A percentile compares a stretch with the other conserved stretches of the same genome.
Evolutionary conservation across 2,888 invertebrate genomes (phyloP).

Genomic region (Tenthredo scrophulariae): DNA sequence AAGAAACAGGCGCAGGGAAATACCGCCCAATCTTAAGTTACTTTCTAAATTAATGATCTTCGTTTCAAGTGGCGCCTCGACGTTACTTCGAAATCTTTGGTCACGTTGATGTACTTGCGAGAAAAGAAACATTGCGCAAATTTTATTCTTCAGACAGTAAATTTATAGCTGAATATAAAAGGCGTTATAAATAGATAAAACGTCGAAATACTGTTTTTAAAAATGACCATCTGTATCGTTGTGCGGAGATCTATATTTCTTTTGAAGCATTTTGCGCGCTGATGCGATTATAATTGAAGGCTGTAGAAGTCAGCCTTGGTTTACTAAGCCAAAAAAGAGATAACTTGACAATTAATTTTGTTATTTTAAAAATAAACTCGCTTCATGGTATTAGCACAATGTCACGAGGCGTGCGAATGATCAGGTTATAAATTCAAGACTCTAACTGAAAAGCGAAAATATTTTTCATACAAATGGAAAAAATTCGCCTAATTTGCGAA

Average conservation of each 20-base stretch:
- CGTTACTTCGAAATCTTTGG: background rate
- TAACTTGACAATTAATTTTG: background rate
- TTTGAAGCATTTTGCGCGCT: slow-evolving; percentile 25
- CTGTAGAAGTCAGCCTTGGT: slow-evolving; percentile 41
- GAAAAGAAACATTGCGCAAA: background rate
- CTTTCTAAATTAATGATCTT: background rate
- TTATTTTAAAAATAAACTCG: background rate
- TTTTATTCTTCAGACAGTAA: background rate
- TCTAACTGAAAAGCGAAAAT: background rate
- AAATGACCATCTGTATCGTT: slow-evolving; percentile 16
- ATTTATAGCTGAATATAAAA: background rate
- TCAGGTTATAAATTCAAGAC: background rate
- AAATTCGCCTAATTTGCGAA: background rate
- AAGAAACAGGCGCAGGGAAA: background rate
- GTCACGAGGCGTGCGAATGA: background rate
- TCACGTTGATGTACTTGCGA: background rate
- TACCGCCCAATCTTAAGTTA: background rate
- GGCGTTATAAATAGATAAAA: background rate
- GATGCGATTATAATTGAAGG: slow-evolving; percentile 43
- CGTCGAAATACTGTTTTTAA: background rate
- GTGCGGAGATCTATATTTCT: slow-evolving; percentile 13
- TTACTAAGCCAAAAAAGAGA: slow-evolving; percentile 3
- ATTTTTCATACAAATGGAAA: background rate
- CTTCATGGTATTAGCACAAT: background rate
- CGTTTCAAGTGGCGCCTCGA: background rate